Evolutionary conservation across 1,140 invertebrate genomes (phyloP).

Genomic region (Megathymus violae): DNA sequence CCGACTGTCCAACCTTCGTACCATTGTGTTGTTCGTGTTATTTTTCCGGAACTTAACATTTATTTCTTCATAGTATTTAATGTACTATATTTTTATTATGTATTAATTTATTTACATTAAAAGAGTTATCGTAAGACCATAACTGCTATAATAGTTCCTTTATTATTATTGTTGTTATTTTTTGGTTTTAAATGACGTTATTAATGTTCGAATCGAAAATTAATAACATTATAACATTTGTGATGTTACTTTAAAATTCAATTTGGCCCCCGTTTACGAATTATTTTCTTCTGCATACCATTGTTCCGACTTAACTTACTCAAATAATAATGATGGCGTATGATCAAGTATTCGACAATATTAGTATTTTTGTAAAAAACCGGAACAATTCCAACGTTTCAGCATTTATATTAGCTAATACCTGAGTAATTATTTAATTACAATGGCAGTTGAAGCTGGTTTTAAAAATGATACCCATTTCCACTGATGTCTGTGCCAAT

Average conservation of each 20-base stretch:
- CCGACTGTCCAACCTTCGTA: background rate
- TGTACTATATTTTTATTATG: no score
- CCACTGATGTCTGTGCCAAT: constrained; percentile 50
- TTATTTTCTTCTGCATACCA: no score
- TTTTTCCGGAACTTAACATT: background rate
- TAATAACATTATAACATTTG: no score
- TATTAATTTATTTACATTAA: no score
- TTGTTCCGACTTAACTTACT: no score
- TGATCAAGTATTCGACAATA: background rate
- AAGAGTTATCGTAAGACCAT: no score
- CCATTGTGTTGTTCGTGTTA: background rate
- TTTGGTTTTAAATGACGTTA: no score
- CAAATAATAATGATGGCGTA: background rate
- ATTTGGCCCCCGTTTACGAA: no score
- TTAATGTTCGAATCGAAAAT: no score
- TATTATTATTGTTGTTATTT: no score
- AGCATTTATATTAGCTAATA: constrained; percentile 19
- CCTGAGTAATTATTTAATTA: constrained; percentile 41
- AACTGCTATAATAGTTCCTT: no score
- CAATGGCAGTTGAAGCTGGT: constrained; percentile 37
- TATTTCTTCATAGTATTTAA: background rate
- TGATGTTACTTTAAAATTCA: no score
- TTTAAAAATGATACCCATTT: constrained; percentile 38
- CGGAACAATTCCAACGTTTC: constrained; percentile 13
- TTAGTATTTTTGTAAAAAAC: constrained; percentile 10